These are phyloP conservation scores for Trachymyrmex cornetzi DNA, from an alignment of 1,140 invertebrate genomes.

Conservation along the genomic window DNA sequence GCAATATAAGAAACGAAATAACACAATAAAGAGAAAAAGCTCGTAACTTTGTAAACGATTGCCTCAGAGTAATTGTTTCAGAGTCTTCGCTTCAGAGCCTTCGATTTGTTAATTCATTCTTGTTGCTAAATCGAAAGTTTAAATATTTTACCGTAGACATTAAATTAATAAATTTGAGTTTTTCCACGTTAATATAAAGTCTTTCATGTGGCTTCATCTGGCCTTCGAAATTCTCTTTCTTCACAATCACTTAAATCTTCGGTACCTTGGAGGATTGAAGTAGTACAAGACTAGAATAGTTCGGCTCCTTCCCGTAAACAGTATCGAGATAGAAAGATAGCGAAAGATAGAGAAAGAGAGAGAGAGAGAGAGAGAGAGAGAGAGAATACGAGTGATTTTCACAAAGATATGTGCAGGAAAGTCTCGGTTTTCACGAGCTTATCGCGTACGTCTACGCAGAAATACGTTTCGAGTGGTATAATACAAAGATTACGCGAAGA, in stretches of 20 bases:
- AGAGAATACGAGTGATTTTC: not conserved
- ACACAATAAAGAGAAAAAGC: not conserved
- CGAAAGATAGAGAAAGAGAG: too few relatives aligned
- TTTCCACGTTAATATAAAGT: slow-evolving; percentile 1
- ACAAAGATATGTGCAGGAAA: not conserved
- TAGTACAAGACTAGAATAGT: slow-evolving; percentile 19
- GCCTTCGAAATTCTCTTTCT: slow-evolving; percentile 41
- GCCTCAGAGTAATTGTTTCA: not conserved
- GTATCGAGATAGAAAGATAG: not conserved
- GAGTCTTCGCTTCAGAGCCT: not conserved
- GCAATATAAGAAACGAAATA: not conserved
- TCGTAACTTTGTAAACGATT: not conserved
- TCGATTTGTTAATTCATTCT: not conserved
- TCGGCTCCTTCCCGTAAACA: slow-evolving; percentile 7
- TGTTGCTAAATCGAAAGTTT: not conserved
- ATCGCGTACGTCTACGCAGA: slow-evolving; percentile 71
- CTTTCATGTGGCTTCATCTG: not conserved
- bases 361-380: not conserved
- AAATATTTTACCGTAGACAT: not conserved
- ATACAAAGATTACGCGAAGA: slow-evolving; percentile 78
- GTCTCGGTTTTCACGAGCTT: slow-evolving; percentile 49
- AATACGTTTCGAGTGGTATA: slow-evolving; percentile 77
- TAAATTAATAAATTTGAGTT: slow-evolving; percentile 11
- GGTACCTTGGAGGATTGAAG: not conserved
- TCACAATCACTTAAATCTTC: slow-evolving; percentile 34